phyloP scores from a whole-genome alignment of 2,113 vertebrate species.

The Antidorcas marsupialis region DNA sequence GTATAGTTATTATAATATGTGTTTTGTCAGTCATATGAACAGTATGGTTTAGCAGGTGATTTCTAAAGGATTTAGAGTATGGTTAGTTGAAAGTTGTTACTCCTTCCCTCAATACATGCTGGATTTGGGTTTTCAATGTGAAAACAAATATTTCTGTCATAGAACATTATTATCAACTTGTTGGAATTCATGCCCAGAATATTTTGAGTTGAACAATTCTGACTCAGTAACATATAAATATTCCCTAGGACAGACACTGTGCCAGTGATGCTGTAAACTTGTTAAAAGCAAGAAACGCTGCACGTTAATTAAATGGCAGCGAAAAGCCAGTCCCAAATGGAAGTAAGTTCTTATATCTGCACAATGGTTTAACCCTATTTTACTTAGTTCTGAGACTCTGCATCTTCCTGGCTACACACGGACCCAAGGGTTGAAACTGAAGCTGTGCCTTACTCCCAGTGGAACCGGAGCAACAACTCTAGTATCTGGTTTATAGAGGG shows the following conservation, averaged over 20 bases:
- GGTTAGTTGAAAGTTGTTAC: slow-evolving; percentile 7
- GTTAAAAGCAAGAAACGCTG: neutral
- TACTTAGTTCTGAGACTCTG: neutral
- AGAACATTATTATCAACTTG: slow-evolving; percentile 24
- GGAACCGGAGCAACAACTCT: neutral
- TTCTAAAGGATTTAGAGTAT: neutral
- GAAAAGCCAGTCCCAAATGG: neutral
- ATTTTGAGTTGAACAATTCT: slow-evolving; percentile 46
- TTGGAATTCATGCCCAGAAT: slow-evolving; percentile 44
- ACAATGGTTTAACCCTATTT: neutral
- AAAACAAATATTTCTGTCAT: slow-evolving; percentile 40
- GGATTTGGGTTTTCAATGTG: slow-evolving; percentile 25
- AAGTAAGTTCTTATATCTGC: neutral
- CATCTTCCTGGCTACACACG: neutral
- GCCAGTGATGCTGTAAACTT: neutral
- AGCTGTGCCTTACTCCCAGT: neutral
- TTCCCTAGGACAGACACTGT: slow-evolving; percentile 9
- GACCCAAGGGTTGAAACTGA: neutral
- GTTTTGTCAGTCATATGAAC: neutral
- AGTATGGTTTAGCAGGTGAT: neutral
- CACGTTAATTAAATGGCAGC: neutral
- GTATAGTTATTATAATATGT: neutral
- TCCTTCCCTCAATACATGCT: neutral
- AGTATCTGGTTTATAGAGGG: neutral
- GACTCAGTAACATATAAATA: slow-evolving; percentile 6